Evolutionary conservation across 2,113 vertebrate species (phyloP).

Genomic region (Atrichornis clamosus): DNA sequence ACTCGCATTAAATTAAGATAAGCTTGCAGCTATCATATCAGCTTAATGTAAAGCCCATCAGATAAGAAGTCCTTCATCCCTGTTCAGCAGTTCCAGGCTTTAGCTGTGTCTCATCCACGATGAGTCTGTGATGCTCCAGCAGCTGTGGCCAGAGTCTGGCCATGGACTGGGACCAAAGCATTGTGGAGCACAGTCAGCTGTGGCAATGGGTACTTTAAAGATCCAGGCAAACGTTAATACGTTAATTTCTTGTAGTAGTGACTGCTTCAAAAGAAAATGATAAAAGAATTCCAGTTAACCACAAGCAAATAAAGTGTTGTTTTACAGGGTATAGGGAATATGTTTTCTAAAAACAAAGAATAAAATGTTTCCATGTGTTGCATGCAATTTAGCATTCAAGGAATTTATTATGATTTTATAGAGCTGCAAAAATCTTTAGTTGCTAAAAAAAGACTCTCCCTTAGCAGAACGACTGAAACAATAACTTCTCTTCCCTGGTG

Average conservation of each 20-base stretch:
- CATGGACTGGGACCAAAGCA: background rate
- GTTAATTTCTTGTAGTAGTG: background rate
- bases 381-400: background rate
- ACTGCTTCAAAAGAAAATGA: background rate
- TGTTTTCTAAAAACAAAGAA: background rate
- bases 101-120: accelerated
- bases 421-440: background rate
- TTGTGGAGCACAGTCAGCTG: background rate
- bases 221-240: background rate
- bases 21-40: background rate
- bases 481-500: accelerated
- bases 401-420: background rate
- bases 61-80: accelerated
- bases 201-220: background rate
- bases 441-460: background rate
- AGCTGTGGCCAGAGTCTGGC: background rate
- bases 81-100: background rate
- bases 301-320: background rate
- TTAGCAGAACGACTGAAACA: background rate
- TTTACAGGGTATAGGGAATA: background rate
- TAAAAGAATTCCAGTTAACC: background rate
- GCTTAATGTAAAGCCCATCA: background rate
- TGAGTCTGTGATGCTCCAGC: background rate
- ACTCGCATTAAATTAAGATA: background rate
- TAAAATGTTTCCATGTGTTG: background rate